A percentile compares a stretch with the other conserved stretches of the same genome.
Conservation (phyloP, 1,140 invertebrate species). For the Listronotus bonariensis region DNA sequence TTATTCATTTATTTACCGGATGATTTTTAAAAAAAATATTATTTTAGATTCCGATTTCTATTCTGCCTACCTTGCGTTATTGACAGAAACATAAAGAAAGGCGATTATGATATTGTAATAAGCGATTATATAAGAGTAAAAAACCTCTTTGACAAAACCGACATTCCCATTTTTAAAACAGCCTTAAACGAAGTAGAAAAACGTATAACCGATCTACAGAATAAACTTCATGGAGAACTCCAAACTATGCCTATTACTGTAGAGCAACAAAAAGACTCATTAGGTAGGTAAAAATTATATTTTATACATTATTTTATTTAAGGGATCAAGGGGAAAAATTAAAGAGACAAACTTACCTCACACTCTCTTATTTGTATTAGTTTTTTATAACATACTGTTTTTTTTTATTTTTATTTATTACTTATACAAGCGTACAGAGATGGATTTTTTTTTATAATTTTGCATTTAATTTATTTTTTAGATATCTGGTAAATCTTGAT, state of each 20-base stretch:
- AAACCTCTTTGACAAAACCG: slow-evolving; percentile 93
- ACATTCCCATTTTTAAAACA: slow-evolving; percentile 84
- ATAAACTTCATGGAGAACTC: slow-evolving; percentile 80
- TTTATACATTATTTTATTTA: too few species aligned
- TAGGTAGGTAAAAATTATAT: slow-evolving; percentile 2
- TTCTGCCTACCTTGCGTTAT: slow-evolving; percentile 95
- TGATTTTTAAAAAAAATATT: too few species aligned
- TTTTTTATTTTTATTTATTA: too few species aligned
- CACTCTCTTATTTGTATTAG: neutral
- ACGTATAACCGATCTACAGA: slow-evolving; percentile 80
- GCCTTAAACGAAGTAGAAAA: slow-evolving; percentile 90
- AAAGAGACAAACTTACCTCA: too few species aligned
- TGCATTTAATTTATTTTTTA: slow-evolving; percentile 41
- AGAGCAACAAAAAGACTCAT: slow-evolving; percentile 93
- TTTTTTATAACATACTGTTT: too few species aligned
- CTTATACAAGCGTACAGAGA: too few species aligned
- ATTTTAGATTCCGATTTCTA: slow-evolving; percentile 74
- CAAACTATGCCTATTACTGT: slow-evolving; percentile 86
- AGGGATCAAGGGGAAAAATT: too few species aligned
- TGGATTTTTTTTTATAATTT: too few species aligned
- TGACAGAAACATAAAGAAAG: slow-evolving; percentile 89
- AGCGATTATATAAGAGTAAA: slow-evolving; percentile 97
- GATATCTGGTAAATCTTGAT: slow-evolving; percentile 74
- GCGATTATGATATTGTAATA: slow-evolving; percentile 96
- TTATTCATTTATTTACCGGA: too few species aligned